Evolutionary conservation across 2,113 vertebrate genomes (phyloP).

Genomic region (Mirza zaza): DNA sequence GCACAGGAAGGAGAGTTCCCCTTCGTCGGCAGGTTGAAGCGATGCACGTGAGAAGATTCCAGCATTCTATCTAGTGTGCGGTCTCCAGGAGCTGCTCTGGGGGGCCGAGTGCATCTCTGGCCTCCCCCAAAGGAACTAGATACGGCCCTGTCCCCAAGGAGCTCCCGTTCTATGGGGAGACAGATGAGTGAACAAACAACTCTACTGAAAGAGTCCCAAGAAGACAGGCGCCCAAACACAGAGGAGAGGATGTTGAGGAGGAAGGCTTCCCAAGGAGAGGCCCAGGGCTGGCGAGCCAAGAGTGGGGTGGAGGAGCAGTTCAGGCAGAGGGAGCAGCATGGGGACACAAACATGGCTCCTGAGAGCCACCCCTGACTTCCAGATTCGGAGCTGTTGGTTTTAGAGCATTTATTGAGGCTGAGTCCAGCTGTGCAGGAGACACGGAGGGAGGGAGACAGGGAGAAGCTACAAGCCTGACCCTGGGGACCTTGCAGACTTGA

Average conservation of each 20-base stretch:
- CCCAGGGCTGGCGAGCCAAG: too few relatives aligned
- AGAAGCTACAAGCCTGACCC: not conserved
- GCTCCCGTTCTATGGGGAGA: not conserved
- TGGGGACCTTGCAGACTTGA: not conserved
- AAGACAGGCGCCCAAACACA: too few relatives aligned
- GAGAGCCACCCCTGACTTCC: not conserved
- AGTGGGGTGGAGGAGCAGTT: accelerated
- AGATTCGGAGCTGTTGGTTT: not conserved
- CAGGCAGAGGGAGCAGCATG: not conserved
- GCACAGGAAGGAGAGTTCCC: not conserved
- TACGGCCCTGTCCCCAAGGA: not conserved
- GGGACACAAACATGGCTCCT: not conserved
- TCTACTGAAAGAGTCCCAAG: not conserved
- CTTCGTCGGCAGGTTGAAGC: not conserved
- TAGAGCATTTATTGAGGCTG: not conserved
- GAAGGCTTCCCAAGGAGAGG: accelerated
- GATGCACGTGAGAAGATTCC: accelerated
- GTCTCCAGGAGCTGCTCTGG: not conserved
- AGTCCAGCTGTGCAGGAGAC: not conserved
- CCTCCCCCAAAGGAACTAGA: not conserved
- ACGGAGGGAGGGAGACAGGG: too few relatives aligned
- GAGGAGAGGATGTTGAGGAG: not conserved
- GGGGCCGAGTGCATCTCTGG: not conserved
- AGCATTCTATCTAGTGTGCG: accelerated
- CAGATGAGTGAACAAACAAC: not conserved